Percentiles rank a stretch among this genome's conserved stretches.
These are phyloP conservation scores for Pyrrhia umbra DNA, from an alignment of 2,888 invertebrate genomes.

Conservation along the genomic window DNA sequence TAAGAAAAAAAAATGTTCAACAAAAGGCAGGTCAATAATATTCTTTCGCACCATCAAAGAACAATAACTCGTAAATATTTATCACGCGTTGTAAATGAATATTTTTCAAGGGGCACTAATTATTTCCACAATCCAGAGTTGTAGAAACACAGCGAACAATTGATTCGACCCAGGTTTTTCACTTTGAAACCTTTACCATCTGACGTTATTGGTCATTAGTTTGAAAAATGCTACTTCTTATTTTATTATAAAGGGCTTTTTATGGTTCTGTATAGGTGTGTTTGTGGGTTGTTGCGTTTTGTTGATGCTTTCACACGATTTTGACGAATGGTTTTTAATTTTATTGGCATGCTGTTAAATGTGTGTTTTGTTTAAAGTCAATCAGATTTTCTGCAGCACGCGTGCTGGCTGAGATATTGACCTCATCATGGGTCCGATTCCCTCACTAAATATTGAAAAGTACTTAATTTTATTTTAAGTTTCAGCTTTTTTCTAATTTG, in stretches of 20 bases:
- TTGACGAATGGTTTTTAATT: conserved; percentile 42
- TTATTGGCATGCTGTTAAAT: conserved; percentile 42
- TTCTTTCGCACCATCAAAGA: conserved; percentile 73
- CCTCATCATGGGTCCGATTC: too few relatives aligned
- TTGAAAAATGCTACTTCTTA: conserved; percentile 65
- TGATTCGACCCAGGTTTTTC: conserved; percentile 79
- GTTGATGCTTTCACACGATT: conserved; percentile 52
- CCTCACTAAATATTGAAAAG: too few relatives aligned
- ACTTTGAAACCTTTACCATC: conserved; percentile 69
- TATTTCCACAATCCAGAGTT: conserved; percentile 85
- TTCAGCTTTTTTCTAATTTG: too few relatives aligned
- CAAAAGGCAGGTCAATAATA: conserved; percentile 66
- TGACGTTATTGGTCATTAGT: conserved; percentile 73
- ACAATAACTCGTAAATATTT: conserved; percentile 90
- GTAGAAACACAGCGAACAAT: conserved; percentile 77
- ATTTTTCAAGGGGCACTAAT: conserved; percentile 88
- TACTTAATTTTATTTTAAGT: too few relatives aligned
- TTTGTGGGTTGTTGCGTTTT: conserved; percentile 27
- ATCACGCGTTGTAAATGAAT: conserved; percentile 87
- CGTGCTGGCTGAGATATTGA: too few relatives aligned
- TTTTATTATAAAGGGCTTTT: conserved; percentile 56
- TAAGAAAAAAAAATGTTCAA: not conserved
- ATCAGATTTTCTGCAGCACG: not conserved
- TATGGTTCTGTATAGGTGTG: conserved; percentile 50
- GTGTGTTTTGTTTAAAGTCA: conserved; percentile 6